Conservation (phyloP, 2,888 invertebrate genomes). For the Metallyticus violacea region DNA sequence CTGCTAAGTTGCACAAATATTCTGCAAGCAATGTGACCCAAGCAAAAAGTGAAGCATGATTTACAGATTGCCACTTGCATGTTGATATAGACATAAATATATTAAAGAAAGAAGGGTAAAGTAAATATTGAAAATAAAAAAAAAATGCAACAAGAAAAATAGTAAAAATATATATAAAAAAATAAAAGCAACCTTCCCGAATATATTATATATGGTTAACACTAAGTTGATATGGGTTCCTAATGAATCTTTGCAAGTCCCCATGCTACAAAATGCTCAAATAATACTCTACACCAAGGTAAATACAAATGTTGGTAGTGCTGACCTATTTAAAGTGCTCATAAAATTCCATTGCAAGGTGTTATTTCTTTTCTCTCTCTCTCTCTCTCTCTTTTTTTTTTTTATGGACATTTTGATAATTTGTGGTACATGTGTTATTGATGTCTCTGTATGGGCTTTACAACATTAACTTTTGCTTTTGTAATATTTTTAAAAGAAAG, state of each 20-base stretch:
- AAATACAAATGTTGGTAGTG: background rate
- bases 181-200: conserved; percentile 15
- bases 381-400: too few species aligned
- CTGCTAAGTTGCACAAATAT: too few species aligned
- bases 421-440: too few species aligned
- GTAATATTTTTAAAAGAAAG: too few species aligned
- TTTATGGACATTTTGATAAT: too few species aligned
- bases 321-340: background rate
- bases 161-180: background rate
- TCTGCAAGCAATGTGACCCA: background rate
- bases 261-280: background rate
- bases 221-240: background rate
- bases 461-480: too few species aligned
- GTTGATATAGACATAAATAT: background rate
- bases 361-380: too few species aligned
- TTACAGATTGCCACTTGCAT: conserved; percentile 6
- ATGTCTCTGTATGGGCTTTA: too few species aligned
- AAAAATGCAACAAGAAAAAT: background rate
- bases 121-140: background rate
- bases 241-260: background rate
- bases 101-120: background rate
- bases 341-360: background rate
- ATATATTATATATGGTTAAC: background rate
- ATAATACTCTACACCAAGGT: background rate
- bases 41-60: background rate